phyloP scores from a whole-genome alignment of 2,888 invertebrate species.

The Petrophora chlorosata region DNA sequence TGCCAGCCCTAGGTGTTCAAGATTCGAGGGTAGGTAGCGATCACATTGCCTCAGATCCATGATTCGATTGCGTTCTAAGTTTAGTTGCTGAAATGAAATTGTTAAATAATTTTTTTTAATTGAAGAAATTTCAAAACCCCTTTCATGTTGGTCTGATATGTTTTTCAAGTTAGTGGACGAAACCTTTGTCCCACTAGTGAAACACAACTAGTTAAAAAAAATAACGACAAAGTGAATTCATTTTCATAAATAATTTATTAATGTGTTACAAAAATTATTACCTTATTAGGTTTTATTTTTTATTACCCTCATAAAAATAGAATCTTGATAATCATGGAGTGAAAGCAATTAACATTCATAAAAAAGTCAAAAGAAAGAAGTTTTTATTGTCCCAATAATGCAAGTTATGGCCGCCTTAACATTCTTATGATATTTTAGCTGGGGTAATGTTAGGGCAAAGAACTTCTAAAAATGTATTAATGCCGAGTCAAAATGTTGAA shows the following conservation, averaged over 20 bases:
- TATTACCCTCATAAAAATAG: neutral
- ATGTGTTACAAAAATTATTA: too few relatives aligned
- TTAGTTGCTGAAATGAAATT: conserved; percentile 86
- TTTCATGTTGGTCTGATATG: neutral
- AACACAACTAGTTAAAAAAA: too few relatives aligned
- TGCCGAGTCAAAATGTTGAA: neutral
- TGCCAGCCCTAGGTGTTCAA: conserved; percentile 90
- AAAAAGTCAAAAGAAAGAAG: too few relatives aligned
- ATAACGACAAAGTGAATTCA: too few relatives aligned
- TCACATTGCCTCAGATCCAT: conserved; percentile 92
- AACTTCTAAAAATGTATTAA: neutral
- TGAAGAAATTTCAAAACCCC: neutral
- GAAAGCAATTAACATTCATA: too few relatives aligned
- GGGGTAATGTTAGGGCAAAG: neutral
- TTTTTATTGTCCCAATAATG: neutral
- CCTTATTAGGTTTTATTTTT: too few relatives aligned
- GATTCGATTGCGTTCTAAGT: conserved; percentile 93
- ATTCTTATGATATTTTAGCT: conserved; percentile 3
- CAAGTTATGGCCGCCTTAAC: conserved; percentile 3
- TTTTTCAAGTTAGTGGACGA: too few relatives aligned
- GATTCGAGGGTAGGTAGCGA: conserved; percentile 89
- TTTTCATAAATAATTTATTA: too few relatives aligned
- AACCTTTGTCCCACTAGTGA: too few relatives aligned
- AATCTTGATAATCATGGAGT: neutral
- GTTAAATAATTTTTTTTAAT: neutral